These are phyloP conservation scores for Delichon dasypus DNA, from an alignment of 2,797 vertebrate genomes.

Conservation along the genomic window DNA sequence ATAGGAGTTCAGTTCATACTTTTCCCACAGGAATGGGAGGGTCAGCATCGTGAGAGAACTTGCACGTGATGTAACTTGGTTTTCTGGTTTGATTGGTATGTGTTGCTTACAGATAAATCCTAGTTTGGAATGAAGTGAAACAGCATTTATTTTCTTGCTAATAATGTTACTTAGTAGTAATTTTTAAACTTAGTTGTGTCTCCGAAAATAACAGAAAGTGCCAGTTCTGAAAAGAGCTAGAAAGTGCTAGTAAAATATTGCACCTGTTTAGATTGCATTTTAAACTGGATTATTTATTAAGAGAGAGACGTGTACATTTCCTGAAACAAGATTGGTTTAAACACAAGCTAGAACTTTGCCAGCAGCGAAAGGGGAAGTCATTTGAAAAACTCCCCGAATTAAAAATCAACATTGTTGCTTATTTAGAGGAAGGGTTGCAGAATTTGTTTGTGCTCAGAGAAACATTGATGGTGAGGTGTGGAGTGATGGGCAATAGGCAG, in stretches of 20 bases:
- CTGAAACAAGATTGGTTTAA: neutral
- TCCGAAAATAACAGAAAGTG: neutral
- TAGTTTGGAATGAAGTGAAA: neutral
- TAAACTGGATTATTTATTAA: neutral
- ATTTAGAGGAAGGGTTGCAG: neutral
- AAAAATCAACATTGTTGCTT: neutral
- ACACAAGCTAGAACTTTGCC: neutral
- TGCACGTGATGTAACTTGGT: neutral
- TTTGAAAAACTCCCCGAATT: neutral
- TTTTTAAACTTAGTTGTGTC: neutral
- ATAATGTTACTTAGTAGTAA: neutral
- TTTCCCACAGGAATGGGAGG: neutral
- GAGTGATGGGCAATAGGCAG: neutral
- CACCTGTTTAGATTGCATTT: neutral
- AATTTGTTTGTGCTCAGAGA: neutral
- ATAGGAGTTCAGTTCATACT: neutral
- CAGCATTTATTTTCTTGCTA: neutral
- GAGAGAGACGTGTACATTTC: neutral
- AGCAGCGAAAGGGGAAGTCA: neutral
- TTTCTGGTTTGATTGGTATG: neutral
- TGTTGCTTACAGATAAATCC: neutral
- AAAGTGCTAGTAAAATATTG: neutral
- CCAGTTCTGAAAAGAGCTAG: neutral
- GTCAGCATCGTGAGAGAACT: neutral
- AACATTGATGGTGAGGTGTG: neutral